Percentiles rank a stretch among this genome's conserved stretches.
phyloP scores from a whole-genome alignment of 2,888 invertebrate species.

The Alloscopus bannaensis region DNA sequence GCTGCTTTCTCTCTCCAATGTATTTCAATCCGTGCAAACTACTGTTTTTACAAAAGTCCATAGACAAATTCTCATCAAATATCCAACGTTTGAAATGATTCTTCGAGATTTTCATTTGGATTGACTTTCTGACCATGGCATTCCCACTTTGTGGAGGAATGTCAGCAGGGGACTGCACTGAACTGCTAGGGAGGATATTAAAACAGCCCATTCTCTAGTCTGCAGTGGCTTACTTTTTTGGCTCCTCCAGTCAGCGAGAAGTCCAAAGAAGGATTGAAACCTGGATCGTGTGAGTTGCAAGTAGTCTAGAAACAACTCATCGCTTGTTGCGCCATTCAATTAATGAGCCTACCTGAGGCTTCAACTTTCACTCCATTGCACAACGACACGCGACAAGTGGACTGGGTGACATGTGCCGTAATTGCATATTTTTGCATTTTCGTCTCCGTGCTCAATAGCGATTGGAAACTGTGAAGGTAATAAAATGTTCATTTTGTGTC shows the following conservation, averaged over 20 bases:
- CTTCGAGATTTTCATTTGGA: neutral
- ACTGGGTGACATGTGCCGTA: no score
- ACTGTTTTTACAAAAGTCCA: slow-evolving; percentile 67
- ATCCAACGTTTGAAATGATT: neutral
- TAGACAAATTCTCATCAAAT: slow-evolving; percentile 51
- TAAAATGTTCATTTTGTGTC: no score
- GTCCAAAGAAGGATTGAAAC: no score
- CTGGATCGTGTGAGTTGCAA: no score
- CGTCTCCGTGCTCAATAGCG: no score
- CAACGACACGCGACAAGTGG: no score
- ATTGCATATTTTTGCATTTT: no score
- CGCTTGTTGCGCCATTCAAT: no score
- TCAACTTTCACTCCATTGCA: no score
- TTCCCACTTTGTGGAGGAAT: neutral
- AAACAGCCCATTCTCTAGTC: neutral
- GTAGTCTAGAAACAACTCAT: no score
- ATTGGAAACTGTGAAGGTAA: no score
- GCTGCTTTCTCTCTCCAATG: slow-evolving; percentile 65
- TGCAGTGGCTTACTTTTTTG: neutral
- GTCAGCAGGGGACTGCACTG: neutral
- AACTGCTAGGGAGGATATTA: neutral
- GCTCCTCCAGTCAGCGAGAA: neutral
- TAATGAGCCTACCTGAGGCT: no score
- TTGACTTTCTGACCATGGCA: neutral
- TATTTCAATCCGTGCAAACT: slow-evolving; percentile 70